phyloP scores from a whole-genome alignment of 2,888 invertebrate species.

The Cecidostiba fungosa region DNA sequence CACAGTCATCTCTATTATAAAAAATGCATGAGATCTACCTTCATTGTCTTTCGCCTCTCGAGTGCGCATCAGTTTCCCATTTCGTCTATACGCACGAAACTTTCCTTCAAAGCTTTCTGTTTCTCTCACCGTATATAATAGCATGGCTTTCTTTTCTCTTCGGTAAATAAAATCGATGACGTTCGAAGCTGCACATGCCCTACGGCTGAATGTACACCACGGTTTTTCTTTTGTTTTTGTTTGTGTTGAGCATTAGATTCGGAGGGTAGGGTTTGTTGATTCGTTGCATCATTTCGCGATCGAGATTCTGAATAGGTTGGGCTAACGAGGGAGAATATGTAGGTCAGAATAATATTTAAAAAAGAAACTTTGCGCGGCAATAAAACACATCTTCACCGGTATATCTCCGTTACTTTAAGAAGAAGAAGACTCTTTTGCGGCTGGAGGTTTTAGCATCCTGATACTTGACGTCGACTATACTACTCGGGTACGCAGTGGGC shows the following conservation, averaged over 20 bases:
- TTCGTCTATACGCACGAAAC: constrained; percentile 37
- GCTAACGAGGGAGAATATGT: not conserved
- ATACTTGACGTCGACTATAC: not conserved
- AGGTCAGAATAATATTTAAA: not conserved
- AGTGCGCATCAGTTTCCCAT: constrained; percentile 53
- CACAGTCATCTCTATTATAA: constrained; percentile 66
- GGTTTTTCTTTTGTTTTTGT: too few relatives aligned
- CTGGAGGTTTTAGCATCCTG: not conserved
- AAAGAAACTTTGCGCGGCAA: too few relatives aligned
- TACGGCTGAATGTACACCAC: not conserved
- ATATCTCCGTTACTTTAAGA: too few relatives aligned
- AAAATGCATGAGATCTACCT: constrained; percentile 68
- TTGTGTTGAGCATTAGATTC: too few relatives aligned
- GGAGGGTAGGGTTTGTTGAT: not conserved
- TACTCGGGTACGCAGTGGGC: not conserved
- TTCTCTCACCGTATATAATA: not conserved
- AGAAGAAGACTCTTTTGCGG: not conserved
- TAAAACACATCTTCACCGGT: too few relatives aligned
- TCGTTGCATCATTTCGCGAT: not conserved
- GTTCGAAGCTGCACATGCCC: not conserved
- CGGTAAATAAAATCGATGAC: constrained; percentile 1
- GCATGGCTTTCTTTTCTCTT: not conserved
- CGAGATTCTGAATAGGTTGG: not conserved
- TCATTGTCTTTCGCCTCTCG: constrained; percentile 40
- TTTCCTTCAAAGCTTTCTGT: not conserved